Evolutionary conservation across 2,113 vertebrate genomes (phyloP), one percentile per base, ranked within the genome.

Genomic region (Australoheros scitulus): DNA sequence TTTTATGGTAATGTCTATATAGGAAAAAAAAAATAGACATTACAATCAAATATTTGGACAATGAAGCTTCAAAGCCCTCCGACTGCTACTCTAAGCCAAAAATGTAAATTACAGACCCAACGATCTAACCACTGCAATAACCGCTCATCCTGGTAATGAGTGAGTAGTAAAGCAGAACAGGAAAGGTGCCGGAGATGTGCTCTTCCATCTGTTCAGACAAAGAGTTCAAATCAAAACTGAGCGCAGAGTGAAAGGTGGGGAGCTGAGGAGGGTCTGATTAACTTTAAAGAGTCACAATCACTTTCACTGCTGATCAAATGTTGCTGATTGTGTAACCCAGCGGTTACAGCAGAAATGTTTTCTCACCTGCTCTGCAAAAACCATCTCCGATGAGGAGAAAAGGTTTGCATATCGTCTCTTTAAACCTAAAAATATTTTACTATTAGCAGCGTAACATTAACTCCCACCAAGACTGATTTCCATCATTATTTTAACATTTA

Each of bases 291-390:
- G 5, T 52, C 43, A 70, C 65, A 24, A 18, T 29, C 24, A 29
- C 43, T 50, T 70, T 70, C 18, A 10, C 65, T 52, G 24, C 43
- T 70, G 64, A 15, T 50, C 15, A 70, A 70, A 50, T 50, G 64
- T 50, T 50, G 64, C 41, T 32, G 43, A 70, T 32, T 70, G 65
- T n/a, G n/a, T n/a, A n/a, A n/a, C n/a, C n/a, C n/a, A n/a, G n/a
- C n/a, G n/a, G n/a, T n/a, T n/a, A n/a, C 65, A 70, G 43, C 65
- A 20, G 43, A 52, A 70, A 52, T 24, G 17, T 24, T 50, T 29
- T 43, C 65, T 70, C 43, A 15, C 65, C 43, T 70, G 65, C 43
- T 70, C 65, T 70, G 65, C 65, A 70, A 43, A 70, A 70, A 70
- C 24, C 3, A 2, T 2, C 65, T 70, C 47, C 13, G 65, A 70